These are phyloP conservation scores for Acanthurus leucopareius DNA, from an alignment of 2,797 vertebrate genomes.

Conservation along the genomic window DNA sequence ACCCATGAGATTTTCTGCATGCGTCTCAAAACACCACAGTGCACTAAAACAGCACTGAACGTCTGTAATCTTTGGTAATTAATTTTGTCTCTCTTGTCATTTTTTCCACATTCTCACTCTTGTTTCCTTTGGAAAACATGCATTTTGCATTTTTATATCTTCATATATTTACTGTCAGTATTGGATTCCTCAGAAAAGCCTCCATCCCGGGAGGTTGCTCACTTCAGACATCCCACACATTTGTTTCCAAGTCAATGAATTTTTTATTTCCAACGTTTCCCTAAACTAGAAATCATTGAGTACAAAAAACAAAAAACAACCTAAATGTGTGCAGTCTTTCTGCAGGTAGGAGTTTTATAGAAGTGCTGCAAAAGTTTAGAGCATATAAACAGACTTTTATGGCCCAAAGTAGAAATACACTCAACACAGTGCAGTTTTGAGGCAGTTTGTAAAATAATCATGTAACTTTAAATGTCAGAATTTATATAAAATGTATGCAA, in stretches of 20 bases:
- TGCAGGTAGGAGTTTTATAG: conserved; percentile 11
- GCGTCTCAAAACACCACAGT: background rate
- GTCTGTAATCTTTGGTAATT: conserved; percentile 25
- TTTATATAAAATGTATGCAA: too few relatives aligned
- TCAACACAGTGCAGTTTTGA: background rate
- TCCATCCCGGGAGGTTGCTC: conserved; percentile 21
- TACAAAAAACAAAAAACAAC: conserved; percentile 9
- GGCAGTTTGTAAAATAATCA: too few relatives aligned
- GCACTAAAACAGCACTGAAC: conserved; percentile 11
- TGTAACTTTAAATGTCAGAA: too few relatives aligned
- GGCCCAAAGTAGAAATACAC: conserved; percentile 10
- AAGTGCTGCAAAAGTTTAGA: conserved; percentile 27
- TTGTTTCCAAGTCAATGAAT: conserved; percentile 34
- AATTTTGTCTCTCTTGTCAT: conserved; percentile 35
- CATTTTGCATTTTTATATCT: conserved; percentile 30
- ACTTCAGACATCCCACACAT: conserved; percentile 31
- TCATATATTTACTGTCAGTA: conserved; percentile 25
- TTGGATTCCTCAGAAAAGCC: conserved; percentile 37
- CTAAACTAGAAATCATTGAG: background rate
- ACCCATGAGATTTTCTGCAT: conserved; percentile 8
- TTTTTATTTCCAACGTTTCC: conserved; percentile 24
- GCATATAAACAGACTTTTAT: too few relatives aligned
- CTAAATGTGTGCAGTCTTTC: conserved; percentile 4
- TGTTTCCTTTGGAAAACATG: conserved; percentile 23
- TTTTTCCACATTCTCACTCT: conserved; percentile 22